Conservation (phyloP, 2,113 vertebrate species). For the Aegypius monachus region DNA sequence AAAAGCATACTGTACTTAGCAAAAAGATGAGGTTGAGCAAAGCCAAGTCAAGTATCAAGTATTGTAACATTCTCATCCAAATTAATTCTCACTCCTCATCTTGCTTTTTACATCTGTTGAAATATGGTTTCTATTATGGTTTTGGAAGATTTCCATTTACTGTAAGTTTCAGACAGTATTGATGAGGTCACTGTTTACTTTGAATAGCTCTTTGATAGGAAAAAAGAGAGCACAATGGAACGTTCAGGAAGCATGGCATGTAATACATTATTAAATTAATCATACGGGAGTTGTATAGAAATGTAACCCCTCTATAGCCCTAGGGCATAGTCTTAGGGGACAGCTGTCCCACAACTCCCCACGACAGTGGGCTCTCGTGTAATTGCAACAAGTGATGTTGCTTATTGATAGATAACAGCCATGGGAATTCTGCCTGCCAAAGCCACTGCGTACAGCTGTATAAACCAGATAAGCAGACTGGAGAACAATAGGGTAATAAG, state of each 20-base stretch:
- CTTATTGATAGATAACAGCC: neutral
- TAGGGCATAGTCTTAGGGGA: neutral
- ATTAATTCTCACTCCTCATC: conserved; percentile 41
- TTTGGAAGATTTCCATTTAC: conserved; percentile 66
- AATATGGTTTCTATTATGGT: conserved; percentile 62
- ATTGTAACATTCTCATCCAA: neutral
- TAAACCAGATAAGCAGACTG: neutral
- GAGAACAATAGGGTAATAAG: neutral
- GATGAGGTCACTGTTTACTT: conserved; percentile 69
- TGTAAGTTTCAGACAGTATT: conserved; percentile 61
- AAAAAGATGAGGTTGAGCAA: neutral
- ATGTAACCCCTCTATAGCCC: neutral
- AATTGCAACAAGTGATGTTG: neutral
- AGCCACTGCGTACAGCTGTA: neutral
- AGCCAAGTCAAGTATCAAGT: neutral
- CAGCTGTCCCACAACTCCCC: neutral
- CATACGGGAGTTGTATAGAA: neutral
- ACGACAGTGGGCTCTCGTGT: neutral
- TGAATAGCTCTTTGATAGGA: conserved; percentile 64
- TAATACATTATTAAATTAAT: conserved; percentile 51
- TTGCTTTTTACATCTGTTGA: conserved; percentile 46
- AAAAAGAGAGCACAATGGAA: conserved; percentile 47
- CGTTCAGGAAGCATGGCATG: conserved; percentile 33
- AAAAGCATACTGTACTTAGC: neutral
- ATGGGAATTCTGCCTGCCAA: neutral